Percentiles rank a stretch among this genome's conserved stretches.
phyloP scores from a whole-genome alignment of 2,113 vertebrate genomes.

The Choloepus hoffmanni region DNA sequence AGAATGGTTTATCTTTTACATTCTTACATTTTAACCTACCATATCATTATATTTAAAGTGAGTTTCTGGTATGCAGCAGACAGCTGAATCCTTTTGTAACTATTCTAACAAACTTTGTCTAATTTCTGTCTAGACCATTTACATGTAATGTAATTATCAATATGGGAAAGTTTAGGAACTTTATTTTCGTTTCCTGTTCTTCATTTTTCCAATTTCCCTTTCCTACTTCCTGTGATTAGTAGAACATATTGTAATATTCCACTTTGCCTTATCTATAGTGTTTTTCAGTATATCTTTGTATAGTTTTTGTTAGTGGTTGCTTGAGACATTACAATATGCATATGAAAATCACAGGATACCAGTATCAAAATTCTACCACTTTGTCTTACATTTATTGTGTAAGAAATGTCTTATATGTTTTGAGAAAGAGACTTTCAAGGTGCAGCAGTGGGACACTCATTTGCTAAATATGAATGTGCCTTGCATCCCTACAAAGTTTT shows the following conservation, averaged over 20 bases:
- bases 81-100: not conserved
- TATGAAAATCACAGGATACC: not conserved
- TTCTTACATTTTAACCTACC: not conserved
- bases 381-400: not conserved
- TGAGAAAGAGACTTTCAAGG: conserved; percentile 90
- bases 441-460: conserved; percentile 90
- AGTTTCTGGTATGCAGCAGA: not conserved
- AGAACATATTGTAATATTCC: not conserved
- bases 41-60: not conserved
- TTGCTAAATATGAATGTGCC: not conserved
- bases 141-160: not conserved
- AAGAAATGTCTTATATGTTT: conserved; percentile 53
- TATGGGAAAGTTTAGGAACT: not conserved
- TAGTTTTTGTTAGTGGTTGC: not conserved
- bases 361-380: not conserved
- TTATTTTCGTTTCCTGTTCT: not conserved
- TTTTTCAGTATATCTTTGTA: not conserved
- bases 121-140: not conserved
- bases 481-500: not conserved
- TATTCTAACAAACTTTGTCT: not conserved
- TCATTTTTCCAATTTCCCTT: not conserved
- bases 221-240: not conserved
- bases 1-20: not conserved
- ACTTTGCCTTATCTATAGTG: not conserved
- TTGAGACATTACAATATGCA: not conserved